Evolutionary conservation across 1,140 invertebrate species (phyloP), one percentile per base, ranked within the genome.

Genomic region (Neuroterus valhalla): DNA sequence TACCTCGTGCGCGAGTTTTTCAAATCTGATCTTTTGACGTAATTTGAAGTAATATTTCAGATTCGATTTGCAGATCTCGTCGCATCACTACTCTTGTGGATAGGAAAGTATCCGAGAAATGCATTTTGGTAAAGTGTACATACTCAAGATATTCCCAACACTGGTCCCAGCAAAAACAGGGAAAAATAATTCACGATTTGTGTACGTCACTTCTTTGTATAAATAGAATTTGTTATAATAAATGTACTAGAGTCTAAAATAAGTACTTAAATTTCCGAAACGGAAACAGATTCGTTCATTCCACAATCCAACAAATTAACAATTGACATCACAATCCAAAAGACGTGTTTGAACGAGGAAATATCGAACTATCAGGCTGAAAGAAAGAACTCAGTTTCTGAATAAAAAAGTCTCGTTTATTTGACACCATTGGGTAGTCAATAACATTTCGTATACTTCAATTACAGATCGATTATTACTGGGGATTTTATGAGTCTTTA

Each of bases 261-360:
- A 72, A 73, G 4, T 50, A 17, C 43, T 4, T 43, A 23, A 38
- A 11, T 21, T 44, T 70, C 17, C 72, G 52, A 44, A 44, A 68
- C 76, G 70, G 74, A 78, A 81, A 78, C 31, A 31, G 55, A 75
- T 82, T 82, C 66, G 74, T 82, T 82, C 82, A 82, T 80, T 82
- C 76, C 75, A 77, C 75, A 71, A 3, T 31, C 31, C 4, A 31
- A 31, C 4, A 2, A 31, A 5, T 1, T 3, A 31, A 31, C 31
- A 31, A 31, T 31, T 31, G 31, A 31, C 8, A 31, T 31, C 8
- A 5, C 31, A 31, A 6, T 31, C 31, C 0, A 31, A 31, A 31
- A 31, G 31, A 31, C 31, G 31, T 5, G 31, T 31, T 31, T 31
- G 31, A 6, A 31, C 31, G 31, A 6, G 4, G 3, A 31, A 31